Conservation (phyloP, 2,888 invertebrate species). For the Ophion costatus region DNA sequence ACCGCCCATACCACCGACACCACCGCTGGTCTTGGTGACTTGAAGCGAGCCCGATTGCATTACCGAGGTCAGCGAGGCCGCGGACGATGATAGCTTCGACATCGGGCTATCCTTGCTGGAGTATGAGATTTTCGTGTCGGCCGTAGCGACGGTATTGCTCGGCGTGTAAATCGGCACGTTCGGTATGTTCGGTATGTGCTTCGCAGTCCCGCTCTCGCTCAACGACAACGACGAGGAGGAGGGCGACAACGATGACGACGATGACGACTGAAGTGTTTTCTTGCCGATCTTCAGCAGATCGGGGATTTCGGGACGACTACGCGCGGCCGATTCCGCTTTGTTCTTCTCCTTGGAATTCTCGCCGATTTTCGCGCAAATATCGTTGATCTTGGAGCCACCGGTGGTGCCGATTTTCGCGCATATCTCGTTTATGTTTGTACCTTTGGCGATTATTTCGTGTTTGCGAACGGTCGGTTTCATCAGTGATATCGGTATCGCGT, state of each 20-base stretch:
- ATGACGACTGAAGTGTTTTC: constrained; percentile 69
- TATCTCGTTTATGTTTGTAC: constrained; percentile 79
- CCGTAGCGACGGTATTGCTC: constrained; percentile 66
- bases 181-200: constrained; percentile 79
- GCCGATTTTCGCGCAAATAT: constrained; percentile 81
- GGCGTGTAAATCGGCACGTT: constrained; percentile 80
- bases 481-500: constrained; percentile 81
- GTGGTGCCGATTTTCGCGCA: constrained; percentile 78
- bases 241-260: constrained; percentile 51
- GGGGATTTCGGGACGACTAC: constrained; percentile 79
- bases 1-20: constrained; percentile 10
- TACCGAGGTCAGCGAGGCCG: constrained; percentile 38
- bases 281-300: constrained; percentile 80
- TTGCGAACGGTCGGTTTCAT: constrained; percentile 79
- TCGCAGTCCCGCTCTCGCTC: constrained; percentile 55
- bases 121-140: constrained; percentile 58
- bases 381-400: constrained; percentile 80
- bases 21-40: constrained; percentile 62
- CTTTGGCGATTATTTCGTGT: constrained; percentile 78
- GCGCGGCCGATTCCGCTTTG: constrained; percentile 75
- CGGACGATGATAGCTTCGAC: constrained; percentile 64
- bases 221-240: constrained; percentile 19
- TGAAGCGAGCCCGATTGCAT: constrained; percentile 64
- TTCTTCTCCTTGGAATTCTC: constrained; percentile 81
- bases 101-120: constrained; percentile 54